These are phyloP conservation scores for Copidosoma aretas DNA, from an alignment of 2,888 invertebrate genomes.

Conservation along the genomic window DNA sequence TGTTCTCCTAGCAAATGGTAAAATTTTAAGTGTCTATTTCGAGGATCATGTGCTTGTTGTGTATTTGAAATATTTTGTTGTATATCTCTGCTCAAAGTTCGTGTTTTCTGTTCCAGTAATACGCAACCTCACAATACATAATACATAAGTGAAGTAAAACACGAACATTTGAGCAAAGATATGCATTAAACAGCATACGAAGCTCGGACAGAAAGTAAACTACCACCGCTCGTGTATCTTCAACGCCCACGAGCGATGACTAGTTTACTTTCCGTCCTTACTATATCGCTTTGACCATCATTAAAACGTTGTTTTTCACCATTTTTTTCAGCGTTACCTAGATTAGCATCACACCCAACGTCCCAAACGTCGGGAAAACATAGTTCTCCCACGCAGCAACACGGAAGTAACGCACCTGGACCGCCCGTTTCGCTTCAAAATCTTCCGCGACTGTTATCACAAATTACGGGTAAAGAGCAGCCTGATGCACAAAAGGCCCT, in stretches of 20 bases:
- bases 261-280: neutral
- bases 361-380: constrained; percentile 58
- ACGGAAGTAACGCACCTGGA: constrained; percentile 59
- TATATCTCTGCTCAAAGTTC: no score
- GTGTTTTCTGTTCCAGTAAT: no score
- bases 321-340: constrained; percentile 67
- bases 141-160: no score
- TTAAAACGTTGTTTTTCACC: neutral
- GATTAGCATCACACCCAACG: constrained; percentile 68
- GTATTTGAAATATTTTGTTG: no score
- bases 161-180: no score
- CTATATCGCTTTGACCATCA: neutral
- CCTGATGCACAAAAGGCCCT: constrained; percentile 66
- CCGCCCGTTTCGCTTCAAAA: constrained; percentile 64
- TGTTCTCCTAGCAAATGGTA: constrained; percentile 69
- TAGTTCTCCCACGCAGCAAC: constrained; percentile 55
- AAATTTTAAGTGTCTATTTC: neutral
- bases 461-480: constrained; percentile 64
- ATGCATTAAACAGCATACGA: no score
- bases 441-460: constrained; percentile 65
- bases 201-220: no score
- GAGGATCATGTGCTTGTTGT: neutral
- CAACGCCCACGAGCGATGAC: no score
- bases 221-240: no score
- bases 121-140: no score